Evolutionary conservation across 2,888 invertebrate genomes (phyloP), one percentile per base, ranked within the genome.

Genomic region (Luffia ferchaultella): DNA sequence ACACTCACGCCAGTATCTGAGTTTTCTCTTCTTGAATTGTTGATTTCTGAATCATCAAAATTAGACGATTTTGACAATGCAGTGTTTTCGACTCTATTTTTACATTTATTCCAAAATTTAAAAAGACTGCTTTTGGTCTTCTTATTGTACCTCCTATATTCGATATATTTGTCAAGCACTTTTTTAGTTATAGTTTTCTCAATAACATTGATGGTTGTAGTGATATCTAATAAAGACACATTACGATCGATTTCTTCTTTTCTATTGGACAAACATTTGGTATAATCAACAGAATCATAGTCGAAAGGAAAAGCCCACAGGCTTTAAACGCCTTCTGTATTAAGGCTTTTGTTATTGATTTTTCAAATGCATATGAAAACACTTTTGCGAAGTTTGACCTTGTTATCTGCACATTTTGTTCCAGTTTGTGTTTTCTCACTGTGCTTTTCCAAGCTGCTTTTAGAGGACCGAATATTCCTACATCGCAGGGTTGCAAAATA

Each of bases 401-500:
- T 1, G 50, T 51, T 50, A 50, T 46, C 16, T 45, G 44, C 9
- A 44, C 17, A 43, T 45, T 49, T 12, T 40, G 16, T 30, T 16
- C 20, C 42, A 49, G 46, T 17, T 49, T 49, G 46, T 50, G 18
- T 20, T 52, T 48, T 52, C 48, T 42, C 1, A 48, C 51, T 16
- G 30, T 19, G n/a, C 44, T 51, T 50, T 46, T 46, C 46, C 46
- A 46, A 7, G 18, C 45, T 45, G 47, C 18, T 40, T 45, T 30
- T 40, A 48, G 46, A 50, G 46, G 47, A 30, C 18, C 30, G 40
- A 18, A 53, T 47, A 20, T 53, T 49, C 20, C 49, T 48, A 20
- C 50, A n/a, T n/a, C n/a, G n/a, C n/a, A n/a, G n/a, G n/a, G 52
- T 17, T 54, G 52, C 3, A 54, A 44, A 19, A 53, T 54, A 20